Evolutionary conservation across 2,797 vertebrate genomes (phyloP).

Genomic region (Podarcis lilfordi): DNA sequence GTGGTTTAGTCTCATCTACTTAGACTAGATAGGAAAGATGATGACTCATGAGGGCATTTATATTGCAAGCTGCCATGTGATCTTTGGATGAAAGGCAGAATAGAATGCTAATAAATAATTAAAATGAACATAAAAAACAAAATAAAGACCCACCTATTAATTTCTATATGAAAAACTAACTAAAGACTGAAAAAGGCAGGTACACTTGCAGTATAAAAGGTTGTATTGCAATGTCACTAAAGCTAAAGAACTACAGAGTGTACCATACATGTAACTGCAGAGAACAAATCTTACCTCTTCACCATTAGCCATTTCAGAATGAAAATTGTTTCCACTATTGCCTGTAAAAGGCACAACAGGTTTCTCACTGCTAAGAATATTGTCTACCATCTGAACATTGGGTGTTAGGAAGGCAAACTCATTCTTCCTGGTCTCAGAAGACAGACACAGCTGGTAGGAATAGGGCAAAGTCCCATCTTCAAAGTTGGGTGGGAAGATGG

Average conservation of each 20-base stretch:
- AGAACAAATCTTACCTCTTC: slow-evolving; percentile 1
- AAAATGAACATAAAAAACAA: too few species aligned
- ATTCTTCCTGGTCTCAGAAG: slow-evolving; percentile 35
- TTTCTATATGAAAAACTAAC: neutral
- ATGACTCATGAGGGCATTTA: too few species aligned
- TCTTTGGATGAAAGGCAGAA: too few species aligned
- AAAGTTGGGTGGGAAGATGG: slow-evolving; percentile 47
- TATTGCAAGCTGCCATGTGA: too few species aligned
- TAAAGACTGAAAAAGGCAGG: neutral
- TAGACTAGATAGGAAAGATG: too few species aligned
- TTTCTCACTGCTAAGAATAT: neutral
- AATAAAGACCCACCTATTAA: too few species aligned
- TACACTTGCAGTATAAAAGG: neutral
- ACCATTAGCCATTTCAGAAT: neutral
- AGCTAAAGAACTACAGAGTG: neutral
- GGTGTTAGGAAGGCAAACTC: slow-evolving; percentile 30
- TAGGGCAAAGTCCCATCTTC: slow-evolving; percentile 68
- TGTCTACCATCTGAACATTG: neutral
- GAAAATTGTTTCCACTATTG: neutral
- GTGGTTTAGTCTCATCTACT: too few species aligned
- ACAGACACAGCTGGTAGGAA: slow-evolving; percentile 64
- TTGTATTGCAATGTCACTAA: neutral
- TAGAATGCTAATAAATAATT: too few species aligned
- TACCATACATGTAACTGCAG: neutral
- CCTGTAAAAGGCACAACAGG: neutral